A percentile compares a stretch with the other conserved stretches of the same genome.
Conservation (phyloP, 2,888 invertebrate genomes). For the Ptilodon capucinus region DNA sequence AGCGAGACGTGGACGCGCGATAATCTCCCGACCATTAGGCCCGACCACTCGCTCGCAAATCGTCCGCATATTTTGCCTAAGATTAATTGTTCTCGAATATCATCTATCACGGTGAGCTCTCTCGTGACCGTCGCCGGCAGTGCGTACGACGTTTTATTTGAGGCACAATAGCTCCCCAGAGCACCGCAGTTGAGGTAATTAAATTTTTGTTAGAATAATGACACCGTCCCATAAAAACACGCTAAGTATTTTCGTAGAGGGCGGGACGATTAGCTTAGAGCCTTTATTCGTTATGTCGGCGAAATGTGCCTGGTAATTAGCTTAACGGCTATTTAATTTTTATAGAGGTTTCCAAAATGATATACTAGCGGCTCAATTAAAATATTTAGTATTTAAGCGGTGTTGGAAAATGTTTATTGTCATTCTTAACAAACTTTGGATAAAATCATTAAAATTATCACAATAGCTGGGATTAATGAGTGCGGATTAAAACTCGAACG, state of each 20-base stretch:
- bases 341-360: conserved; percentile 12
- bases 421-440: neutral
- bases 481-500: conserved; percentile 24
- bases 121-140: conserved; percentile 75
- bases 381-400: neutral
- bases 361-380: conserved; percentile 5
- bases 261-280: conserved; percentile 29
- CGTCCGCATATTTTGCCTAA: conserved; percentile 82
- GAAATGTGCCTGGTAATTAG: conserved; percentile 31
- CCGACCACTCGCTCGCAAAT: conserved; percentile 81
- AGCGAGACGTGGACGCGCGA: conserved; percentile 66
- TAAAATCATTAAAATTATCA: neutral
- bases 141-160: conserved; percentile 79
- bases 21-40: conserved; percentile 80
- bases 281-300: conserved; percentile 36
- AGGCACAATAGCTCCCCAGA: conserved; percentile 67
- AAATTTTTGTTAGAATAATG: conserved; percentile 65
- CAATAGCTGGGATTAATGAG: neutral
- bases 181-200: conserved; percentile 65
- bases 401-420: conserved; percentile 4
- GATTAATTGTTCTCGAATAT: conserved; percentile 83
- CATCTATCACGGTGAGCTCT: conserved; percentile 81
- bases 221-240: conserved; percentile 40
- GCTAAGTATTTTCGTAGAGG: conserved; percentile 40
- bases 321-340: conserved; percentile 24